Evolutionary conservation across 2,888 invertebrate species (phyloP), one percentile per base, ranked within the genome.

Genomic region (Pemphredon lugubris): DNA sequence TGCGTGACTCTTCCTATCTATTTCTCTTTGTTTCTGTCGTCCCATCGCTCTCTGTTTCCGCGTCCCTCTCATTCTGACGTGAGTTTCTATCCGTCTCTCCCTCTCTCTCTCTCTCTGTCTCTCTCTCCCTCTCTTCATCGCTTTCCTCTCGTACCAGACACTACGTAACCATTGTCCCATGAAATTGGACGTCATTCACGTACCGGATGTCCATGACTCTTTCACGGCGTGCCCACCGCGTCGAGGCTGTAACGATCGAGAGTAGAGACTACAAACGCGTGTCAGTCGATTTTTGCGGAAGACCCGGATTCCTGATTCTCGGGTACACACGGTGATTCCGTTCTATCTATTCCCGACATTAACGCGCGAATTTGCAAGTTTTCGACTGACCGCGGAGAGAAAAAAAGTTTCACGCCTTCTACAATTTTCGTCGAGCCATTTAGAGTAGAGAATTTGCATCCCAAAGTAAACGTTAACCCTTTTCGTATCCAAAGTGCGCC

Each of bases 121-220:
- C 63, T 64, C 54, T 64, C 40, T 61, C 45, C 21, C 45, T 67
- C 57, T 50, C 59, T 47, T 40, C 65, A 51, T 51, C 37, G 55
- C 16, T 16, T 13, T 34, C 26, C 67, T 34, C 47, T 42, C 76
- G 55, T 54, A 40, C 34, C 72, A 54, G 66, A 64, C 73, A 75
- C 81, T 65, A 67, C 82, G 84, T 83, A 82, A 79, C 82, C 84
- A 84, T 84, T 84, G 84, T 81, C 83, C 84, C 84, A 84, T 84
- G 84, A 84, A 84, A 84, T 84, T 84, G 84, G 72, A 84, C 84
- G 83, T 84, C 84, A 84, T 84, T 84, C 84, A 81, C 79, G 82
- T 82, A 77, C 74, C 78, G 76, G 75, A 83, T 80, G 80, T 83
- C 82, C 77, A 78, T 82, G 82, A 82, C 79, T 80, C 81, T 80